Percentiles rank a stretch among this genome's conserved stretches.
Conservation (phyloP, 1,140 invertebrate species). For the Oryctes rhinoceros region DNA sequence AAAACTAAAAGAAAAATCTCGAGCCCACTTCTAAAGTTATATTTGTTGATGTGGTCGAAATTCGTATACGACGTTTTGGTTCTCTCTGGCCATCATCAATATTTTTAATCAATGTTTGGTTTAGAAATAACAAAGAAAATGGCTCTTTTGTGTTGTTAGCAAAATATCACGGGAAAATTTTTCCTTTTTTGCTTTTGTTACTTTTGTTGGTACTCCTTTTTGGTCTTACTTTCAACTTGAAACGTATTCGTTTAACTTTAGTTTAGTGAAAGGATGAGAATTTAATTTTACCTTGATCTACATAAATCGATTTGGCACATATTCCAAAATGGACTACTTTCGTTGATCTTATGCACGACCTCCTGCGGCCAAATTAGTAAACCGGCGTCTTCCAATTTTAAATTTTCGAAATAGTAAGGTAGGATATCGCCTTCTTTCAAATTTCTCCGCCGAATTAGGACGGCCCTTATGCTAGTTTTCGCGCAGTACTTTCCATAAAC, state of each 20-base stretch:
- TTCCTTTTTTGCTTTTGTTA: too few species aligned
- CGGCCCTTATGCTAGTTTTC: slow-evolving; percentile 51
- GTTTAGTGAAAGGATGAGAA: not conserved
- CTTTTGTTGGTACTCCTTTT: not conserved
- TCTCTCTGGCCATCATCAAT: too few species aligned
- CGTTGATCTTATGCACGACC: slow-evolving; percentile 69
- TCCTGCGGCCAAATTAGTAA: slow-evolving; percentile 71
- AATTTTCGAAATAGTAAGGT: slow-evolving; percentile 49
- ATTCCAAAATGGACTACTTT: slow-evolving; percentile 65
- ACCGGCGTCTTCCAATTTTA: slow-evolving; percentile 56
- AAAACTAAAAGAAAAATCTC: too few species aligned
- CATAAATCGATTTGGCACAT: slow-evolving; percentile 65
- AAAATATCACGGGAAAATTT: too few species aligned
- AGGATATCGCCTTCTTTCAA: slow-evolving; percentile 42
- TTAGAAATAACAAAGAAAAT: too few species aligned
- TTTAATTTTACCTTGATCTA: slow-evolving; percentile 60
- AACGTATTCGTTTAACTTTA: not conserved
- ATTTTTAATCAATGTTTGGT: too few species aligned
- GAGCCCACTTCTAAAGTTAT: too few species aligned
- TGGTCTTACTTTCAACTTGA: not conserved
- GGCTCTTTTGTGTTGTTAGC: too few species aligned
- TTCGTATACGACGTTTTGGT: too few species aligned
- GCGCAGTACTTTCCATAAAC: slow-evolving; percentile 51
- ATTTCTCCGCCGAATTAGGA: slow-evolving; percentile 31
- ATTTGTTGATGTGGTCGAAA: too few species aligned